Percentiles rank a stretch among this genome's conserved stretches.
These are phyloP conservation scores for Erythrolamprus reginae DNA, from an alignment of 2,113 vertebrate genomes.

Conservation along the genomic window DNA sequence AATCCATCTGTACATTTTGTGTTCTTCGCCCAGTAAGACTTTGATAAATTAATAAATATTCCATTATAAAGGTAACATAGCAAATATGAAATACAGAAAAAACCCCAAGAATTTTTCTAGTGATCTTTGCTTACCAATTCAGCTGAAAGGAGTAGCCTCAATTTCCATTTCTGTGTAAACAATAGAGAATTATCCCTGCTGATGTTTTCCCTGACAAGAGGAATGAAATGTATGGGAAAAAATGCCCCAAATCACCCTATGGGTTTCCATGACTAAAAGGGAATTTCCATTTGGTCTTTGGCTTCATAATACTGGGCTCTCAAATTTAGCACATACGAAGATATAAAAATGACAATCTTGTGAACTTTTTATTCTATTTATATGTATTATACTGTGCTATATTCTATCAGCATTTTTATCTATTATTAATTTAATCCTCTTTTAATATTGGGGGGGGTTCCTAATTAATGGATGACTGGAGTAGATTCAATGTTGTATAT, in stretches of 20 bases:
- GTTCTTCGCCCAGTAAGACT: not conserved
- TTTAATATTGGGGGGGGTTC: too few species aligned
- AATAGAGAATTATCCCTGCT: too few species aligned
- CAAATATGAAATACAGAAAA: not conserved
- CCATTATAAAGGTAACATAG: not conserved
- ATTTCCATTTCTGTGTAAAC: too few species aligned
- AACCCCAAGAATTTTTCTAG: not conserved
- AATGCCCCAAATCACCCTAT: not conserved
- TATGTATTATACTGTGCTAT: too few species aligned
- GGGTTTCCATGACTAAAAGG: not conserved
- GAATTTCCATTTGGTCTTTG: not conserved
- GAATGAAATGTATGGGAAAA: too few species aligned
- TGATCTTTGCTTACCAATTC: not conserved
- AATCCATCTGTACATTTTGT: not conserved
- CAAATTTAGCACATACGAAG: not conserved
- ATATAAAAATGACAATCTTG: not conserved
- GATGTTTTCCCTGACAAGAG: too few species aligned
- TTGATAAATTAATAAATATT: not conserved
- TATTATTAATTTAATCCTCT: too few species aligned
- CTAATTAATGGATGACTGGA: too few species aligned
- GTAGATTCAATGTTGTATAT: too few species aligned
- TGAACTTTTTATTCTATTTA: too few species aligned
- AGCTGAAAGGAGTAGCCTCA: too few species aligned
- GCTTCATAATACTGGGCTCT: not conserved
- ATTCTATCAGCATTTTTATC: too few species aligned